These are phyloP conservation scores for Gouania willdenowi DNA, from an alignment of 2,797 vertebrate genomes.

Conservation along the genomic window DNA sequence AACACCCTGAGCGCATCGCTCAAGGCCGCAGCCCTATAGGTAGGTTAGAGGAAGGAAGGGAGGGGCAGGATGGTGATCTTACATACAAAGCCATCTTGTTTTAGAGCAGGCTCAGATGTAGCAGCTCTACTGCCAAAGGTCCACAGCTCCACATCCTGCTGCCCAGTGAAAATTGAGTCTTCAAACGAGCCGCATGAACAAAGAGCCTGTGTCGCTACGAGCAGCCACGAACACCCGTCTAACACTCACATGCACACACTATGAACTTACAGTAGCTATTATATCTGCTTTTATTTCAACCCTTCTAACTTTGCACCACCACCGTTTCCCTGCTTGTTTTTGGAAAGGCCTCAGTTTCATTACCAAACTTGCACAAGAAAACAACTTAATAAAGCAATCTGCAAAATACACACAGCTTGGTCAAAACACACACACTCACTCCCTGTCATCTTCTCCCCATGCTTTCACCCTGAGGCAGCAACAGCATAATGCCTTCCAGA, in stretches of 20 bases:
- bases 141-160: slow-evolving; percentile 69
- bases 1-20: slow-evolving; percentile 48
- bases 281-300: slow-evolving; percentile 32
- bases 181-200: slow-evolving; percentile 64
- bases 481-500: slow-evolving; percentile 75
- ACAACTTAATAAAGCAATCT: slow-evolving; percentile 42
- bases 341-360: slow-evolving; percentile 26
- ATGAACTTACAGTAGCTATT: slow-evolving; percentile 21
- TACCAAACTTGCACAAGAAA: slow-evolving; percentile 30
- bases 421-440: slow-evolving; percentile 24
- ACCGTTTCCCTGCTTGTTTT: slow-evolving; percentile 19
- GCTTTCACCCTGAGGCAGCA: slow-evolving; percentile 62
- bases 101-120: slow-evolving; percentile 65
- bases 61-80: slow-evolving; percentile 53
- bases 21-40: slow-evolving; percentile 32
- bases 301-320: slow-evolving; percentile 10
- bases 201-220: slow-evolving; percentile 53
- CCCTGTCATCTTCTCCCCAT: slow-evolving; percentile 34
- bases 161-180: slow-evolving; percentile 46
- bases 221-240: not conserved
- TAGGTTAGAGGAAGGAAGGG: slow-evolving; percentile 50
- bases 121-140: slow-evolving; percentile 67
- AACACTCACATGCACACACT: slow-evolving; percentile 9
- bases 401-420: slow-evolving; percentile 32
- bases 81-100: slow-evolving; percentile 80